Base-by-base conservation (phyloP, 1,140 invertebrate genomes). In the Trichonephila clavata region DNA sequence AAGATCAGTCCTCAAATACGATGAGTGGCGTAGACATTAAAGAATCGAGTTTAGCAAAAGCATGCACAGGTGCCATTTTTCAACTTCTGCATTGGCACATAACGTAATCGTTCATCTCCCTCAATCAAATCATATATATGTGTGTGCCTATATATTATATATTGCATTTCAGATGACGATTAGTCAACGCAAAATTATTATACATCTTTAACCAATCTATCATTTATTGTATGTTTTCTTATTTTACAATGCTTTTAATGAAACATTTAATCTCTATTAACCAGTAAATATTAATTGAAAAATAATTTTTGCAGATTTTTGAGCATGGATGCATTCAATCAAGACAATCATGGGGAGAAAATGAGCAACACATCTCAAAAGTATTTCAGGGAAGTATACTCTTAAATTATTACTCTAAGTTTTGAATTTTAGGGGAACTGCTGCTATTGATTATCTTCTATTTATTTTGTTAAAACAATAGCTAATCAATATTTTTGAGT, bases 1-100 rank as follows among this genome's bases (percentile, higher is more conserved):
- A 84, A 93, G 86, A 88, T 93, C 92, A 86, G 81, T 92, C 83
- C 63, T 93, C 92, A 93, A 93, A 80, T 93, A 87, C 50, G 68
- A 87, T 93, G 81, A 86, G 86, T 88, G 84, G 92, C 92, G 65
- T 77, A 93, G 50, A 93, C 86, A 87, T 93, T 88, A 93, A 63
- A 93, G 92, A 87, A 88, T 87, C 59, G 84, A 92, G 60, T 87
- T 93, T 93, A 87, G 60, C 59, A 93, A 87, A 93, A 93, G 84
- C 92, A 93, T 87, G 92, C 92, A 93, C 68, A 80, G 59, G 92
- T 93, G 92, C 92, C 92, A 13, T 20, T 87, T 87, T 43, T 60
- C n/a, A 61, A 80, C 80, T 93, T 50, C 68, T 39, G 63, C 43
- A 81, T 93, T 93, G 92, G 92, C 92, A 93, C 92, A 81, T 87